Conservation (phyloP, 1,140 invertebrate genomes). For the Anastatus disparis region DNA sequence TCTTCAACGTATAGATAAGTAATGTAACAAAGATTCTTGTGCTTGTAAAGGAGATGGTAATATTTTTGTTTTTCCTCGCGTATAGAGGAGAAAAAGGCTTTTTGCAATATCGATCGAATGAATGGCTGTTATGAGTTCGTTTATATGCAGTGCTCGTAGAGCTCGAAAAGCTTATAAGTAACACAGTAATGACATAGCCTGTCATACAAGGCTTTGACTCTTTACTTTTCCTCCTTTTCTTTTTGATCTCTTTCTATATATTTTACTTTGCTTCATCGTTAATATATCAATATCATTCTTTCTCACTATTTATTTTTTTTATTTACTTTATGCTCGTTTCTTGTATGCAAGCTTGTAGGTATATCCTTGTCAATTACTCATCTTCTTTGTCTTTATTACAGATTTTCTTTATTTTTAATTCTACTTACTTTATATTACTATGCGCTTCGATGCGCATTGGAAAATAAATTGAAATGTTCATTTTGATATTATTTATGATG, state of each 20-base stretch:
- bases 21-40: too few species aligned
- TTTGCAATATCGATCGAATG: slow-evolving; percentile 52
- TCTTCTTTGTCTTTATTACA: slow-evolving; percentile 13
- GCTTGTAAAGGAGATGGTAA: too few species aligned
- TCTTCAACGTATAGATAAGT: too few species aligned
- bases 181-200: slow-evolving; percentile 61
- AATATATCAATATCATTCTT: too few species aligned
- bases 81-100: slow-evolving; percentile 48
- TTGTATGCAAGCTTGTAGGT: neutral
- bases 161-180: slow-evolving; percentile 57
- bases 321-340: too few species aligned
- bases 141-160: slow-evolving; percentile 55
- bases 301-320: too few species aligned
- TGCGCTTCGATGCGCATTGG: neutral
- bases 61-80: slow-evolving; percentile 41
- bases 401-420: slow-evolving; percentile 43
- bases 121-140: slow-evolving; percentile 50
- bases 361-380: neutral
- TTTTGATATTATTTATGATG: neutral
- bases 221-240: slow-evolving; percentile 42
- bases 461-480: neutral
- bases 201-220: slow-evolving; percentile 48
- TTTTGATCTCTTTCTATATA: neutral
- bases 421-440: slow-evolving; percentile 1
- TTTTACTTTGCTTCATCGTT: neutral